A percentile compares a stretch with the other conserved stretches of the same genome.
These are phyloP conservation scores for Chalcosyrphus nemorum DNA, from an alignment of 2,888 invertebrate genomes.

Conservation along the genomic window DNA sequence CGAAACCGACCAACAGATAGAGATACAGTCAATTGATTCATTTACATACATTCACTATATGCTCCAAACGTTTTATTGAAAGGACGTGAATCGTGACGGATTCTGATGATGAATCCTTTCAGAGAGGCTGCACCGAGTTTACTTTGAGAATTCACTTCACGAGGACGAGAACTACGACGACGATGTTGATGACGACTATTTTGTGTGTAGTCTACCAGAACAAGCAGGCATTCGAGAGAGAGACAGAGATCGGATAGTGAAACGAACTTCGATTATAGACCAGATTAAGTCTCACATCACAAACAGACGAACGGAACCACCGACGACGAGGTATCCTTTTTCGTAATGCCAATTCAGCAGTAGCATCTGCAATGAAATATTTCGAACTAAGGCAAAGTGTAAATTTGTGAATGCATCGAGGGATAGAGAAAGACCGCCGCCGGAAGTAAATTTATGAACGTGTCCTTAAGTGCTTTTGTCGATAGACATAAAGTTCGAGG, in stretches of 20 bases:
- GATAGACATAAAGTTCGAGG: conserved; percentile 48
- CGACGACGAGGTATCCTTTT: conserved; percentile 3
- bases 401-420: conserved; percentile 62
- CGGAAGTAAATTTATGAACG: conserved; percentile 64
- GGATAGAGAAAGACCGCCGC: conserved; percentile 6
- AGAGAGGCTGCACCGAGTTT: conserved; percentile 23
- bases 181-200: not conserved
- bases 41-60: conserved; percentile 29
- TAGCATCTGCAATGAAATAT: conserved; percentile 47
- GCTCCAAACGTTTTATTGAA: conserved; percentile 57
- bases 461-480: conserved; percentile 68
- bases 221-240: conserved; percentile 30
- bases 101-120: conserved; percentile 49
- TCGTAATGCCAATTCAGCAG: conserved; percentile 52
- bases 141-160: conserved; percentile 11
- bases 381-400: conserved; percentile 42
- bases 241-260: conserved; percentile 54
- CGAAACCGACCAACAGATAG: conserved; percentile 40
- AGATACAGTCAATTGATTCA: conserved; percentile 10
- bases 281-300: conserved; percentile 57
- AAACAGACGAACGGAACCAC: conserved; percentile 5
- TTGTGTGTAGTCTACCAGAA: conserved; percentile 45
- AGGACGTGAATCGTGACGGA: conserved; percentile 49
- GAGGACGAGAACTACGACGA: conserved; percentile 14
- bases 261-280: conserved; percentile 63